Percentiles rank a stretch among this genome's conserved stretches.
Conservation (phyloP, 2,888 invertebrate species). For the Steinernema hermaphroditum region DNA sequence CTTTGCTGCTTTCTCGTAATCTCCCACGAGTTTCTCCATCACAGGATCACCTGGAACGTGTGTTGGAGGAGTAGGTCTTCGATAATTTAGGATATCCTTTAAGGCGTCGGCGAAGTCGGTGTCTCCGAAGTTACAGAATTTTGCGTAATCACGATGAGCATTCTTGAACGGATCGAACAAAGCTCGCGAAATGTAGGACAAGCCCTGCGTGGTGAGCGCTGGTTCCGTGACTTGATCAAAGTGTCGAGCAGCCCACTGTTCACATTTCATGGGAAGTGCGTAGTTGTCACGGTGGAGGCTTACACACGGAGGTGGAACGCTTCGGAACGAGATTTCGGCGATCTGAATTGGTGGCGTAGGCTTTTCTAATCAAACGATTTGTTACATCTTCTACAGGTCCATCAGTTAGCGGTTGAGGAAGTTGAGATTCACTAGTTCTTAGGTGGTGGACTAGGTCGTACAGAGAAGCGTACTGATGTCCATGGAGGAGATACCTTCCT, state of each 20-base stretch:
- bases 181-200: slow-evolving; percentile 36
- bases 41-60: too few species aligned
- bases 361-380: neutral
- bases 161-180: slow-evolving; percentile 39
- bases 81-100: neutral
- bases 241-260: slow-evolving; percentile 49
- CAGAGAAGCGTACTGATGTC: slow-evolving; percentile 43
- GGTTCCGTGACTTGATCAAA: slow-evolving; percentile 40
- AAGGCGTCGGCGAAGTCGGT: neutral
- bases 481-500: slow-evolving; percentile 48
- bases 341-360: neutral
- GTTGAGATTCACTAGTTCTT: slow-evolving; percentile 37
- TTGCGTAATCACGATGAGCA: slow-evolving; percentile 32
- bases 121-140: neutral
- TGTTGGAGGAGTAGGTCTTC: neutral
- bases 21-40: too few species aligned
- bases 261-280: slow-evolving; percentile 45
- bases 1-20: neutral
- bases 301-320: slow-evolving; percentile 29
- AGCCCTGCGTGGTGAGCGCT: neutral
- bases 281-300: slow-evolving; percentile 25
- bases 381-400: slow-evolving; percentile 32
- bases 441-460: slow-evolving; percentile 49
- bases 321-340: neutral
- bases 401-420: slow-evolving; percentile 43